Evolutionary conservation across 1,140 invertebrate genomes (phyloP), one percentile per base, ranked within the genome.

Genomic region (Rhagoletis zephyria): DNA sequence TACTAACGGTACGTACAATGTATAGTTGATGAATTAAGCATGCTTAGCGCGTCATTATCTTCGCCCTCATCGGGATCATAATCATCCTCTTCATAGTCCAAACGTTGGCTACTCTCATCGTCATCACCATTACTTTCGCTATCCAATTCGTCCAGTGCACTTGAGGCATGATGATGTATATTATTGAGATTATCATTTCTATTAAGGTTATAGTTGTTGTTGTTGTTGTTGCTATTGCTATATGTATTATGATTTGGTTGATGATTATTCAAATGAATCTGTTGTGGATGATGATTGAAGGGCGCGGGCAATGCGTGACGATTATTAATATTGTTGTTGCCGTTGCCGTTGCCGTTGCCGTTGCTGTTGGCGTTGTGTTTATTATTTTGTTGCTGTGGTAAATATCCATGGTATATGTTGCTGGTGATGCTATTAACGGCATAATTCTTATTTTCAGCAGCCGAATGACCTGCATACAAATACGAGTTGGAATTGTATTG

Each of bases 191-290:
- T 88, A 87, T 85, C 87, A 88, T 90, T 92, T 59, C 89, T 91
- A 88, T 90, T 91, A 87, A 89, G 91, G 90, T 90, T 89, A 87
- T 90, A 91, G 5, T 81, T 81, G 42, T 70, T 70, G 42, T 70
- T 70, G 77, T 90, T 90, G 86, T 87, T 81, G 77, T 88, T 70
- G 30, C 56, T 90, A 87, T 88, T 70, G 51, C 51, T 92, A 93
- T 64, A 90, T 89, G 51, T 91, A 90, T 30, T 89, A 85, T 56
- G 60, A 61, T 63, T 81, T 56, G 65, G 61, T 64, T 85, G 60
- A 90, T 91, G 63, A 90, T 88, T 77, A 89, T 87, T 77, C 87
- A 85, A 87, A 89, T n/a, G 60, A 81, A n/a, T 48, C 77, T 88
- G 61, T 89, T 87, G 48, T 85, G 85, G 85, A 14, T 85, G 81